Conservation (phyloP, 2,888 invertebrate genomes). For the Anorthoa munda region DNA sequence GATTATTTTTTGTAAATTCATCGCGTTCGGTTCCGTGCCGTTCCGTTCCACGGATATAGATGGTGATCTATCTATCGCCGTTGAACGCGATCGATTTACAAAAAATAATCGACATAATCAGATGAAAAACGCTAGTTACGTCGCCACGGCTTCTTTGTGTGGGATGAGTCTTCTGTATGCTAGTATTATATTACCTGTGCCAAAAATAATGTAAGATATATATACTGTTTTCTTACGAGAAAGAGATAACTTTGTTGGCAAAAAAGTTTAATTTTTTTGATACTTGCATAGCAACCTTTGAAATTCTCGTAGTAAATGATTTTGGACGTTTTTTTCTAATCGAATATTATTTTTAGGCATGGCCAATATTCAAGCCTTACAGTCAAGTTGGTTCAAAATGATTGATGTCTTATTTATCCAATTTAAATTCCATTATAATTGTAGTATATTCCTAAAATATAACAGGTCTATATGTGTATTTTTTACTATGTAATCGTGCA, state of each 20-base stretch:
- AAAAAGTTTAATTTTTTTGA: not conserved
- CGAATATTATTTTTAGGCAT: not conserved
- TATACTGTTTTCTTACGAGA: not conserved
- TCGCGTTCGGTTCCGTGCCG: too few species aligned
- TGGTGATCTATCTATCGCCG: too few species aligned
- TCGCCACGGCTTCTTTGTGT: too few species aligned
- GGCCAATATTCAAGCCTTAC: too few species aligned
- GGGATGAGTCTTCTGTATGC: too few species aligned
- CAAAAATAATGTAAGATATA: not conserved
- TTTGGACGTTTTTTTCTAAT: not conserved
- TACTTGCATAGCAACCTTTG: too few species aligned
- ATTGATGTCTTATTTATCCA: conserved; percentile 13
- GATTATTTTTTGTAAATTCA: too few species aligned
- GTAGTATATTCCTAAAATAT: conserved; percentile 22
- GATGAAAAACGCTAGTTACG: too few species aligned
- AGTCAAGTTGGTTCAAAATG: conserved; percentile 31
- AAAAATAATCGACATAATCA: too few species aligned
- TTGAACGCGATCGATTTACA: too few species aligned
- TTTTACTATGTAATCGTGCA: conserved; percentile 47
- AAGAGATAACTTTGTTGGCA: not conserved
- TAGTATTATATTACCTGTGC: too few species aligned
- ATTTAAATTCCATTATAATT: conserved; percentile 21
- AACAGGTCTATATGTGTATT: conserved; percentile 50
- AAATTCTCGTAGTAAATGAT: not conserved
- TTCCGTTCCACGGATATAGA: too few species aligned